Evolutionary conservation across 2,797 vertebrate species (phyloP).

Genomic region (Tympanoctomys barrerae): DNA sequence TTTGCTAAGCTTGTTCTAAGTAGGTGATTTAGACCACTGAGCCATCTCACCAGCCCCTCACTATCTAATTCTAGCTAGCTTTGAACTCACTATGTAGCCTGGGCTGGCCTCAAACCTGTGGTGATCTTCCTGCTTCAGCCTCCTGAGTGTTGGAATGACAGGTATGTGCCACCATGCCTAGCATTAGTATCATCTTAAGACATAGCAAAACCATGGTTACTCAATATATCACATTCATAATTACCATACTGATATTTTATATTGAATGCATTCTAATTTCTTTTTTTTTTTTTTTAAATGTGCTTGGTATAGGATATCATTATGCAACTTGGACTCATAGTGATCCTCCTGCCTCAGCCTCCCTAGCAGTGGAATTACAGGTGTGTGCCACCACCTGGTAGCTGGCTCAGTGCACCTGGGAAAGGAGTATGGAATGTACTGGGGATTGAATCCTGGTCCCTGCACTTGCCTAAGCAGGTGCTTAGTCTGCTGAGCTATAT

Average conservation of each 20-base stretch:
- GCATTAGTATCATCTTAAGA: slow-evolving; percentile 41
- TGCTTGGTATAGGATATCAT: too few relatives aligned
- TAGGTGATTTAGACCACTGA: too few relatives aligned
- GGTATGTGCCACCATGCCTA: neutral
- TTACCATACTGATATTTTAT: slow-evolving; percentile 43
- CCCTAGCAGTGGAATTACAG: too few relatives aligned
- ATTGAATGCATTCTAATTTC: slow-evolving; percentile 28
- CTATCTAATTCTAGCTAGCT: neutral
- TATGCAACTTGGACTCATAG: too few relatives aligned
- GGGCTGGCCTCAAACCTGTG: neutral
- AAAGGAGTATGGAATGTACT: too few relatives aligned
- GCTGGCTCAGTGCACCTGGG: too few relatives aligned
- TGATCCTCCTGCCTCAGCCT: too few relatives aligned
- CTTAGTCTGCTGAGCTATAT: too few relatives aligned
- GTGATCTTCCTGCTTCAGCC: neutral
- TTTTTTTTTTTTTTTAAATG: neutral
- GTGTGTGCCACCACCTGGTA: too few relatives aligned
- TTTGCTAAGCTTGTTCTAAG: too few relatives aligned
- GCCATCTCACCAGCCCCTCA: neutral
- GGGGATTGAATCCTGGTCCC: too few relatives aligned
- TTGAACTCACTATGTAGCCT: neutral
- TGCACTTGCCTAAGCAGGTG: too few relatives aligned
- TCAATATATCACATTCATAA: slow-evolving; percentile 44
- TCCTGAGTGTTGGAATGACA: neutral
- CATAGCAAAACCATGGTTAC: slow-evolving; percentile 26